Base-by-base conservation (phyloP, 2,888 invertebrate genomes). In the Megalurothrips usitatus region DNA sequence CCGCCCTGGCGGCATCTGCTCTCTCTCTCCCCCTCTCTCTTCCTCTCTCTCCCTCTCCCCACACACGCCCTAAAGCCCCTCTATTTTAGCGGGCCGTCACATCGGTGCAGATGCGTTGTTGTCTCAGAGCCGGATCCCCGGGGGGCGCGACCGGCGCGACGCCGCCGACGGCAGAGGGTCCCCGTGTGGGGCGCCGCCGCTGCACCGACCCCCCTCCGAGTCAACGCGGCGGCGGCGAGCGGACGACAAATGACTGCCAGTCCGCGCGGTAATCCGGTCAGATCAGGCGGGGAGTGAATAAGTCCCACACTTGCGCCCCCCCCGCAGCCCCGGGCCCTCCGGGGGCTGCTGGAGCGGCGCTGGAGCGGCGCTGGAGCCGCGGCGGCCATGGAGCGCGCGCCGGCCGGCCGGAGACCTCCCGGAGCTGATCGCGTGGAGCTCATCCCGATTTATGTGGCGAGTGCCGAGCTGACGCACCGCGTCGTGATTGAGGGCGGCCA, bases 211-310 rank as follows among this genome's bases (percentile, higher is more conserved):
- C 34, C 34, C 3, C 34, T 43, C 34, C 2, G 34, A 43, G 34
- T 43, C 34, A 43, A 43, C 34, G n/a, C n/a, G n/a, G 49, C 49
- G 14, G 19, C 52, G 23, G 23, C 26, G 10, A 75, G 26, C 68
- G 26, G 68, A 26, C 68, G 68, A 75, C 68, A 75, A 75, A 75
- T 75, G 68, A 75, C 23, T 14, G 58, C 17, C 58, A 58, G 58
- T n/a, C 52, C 58, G 58, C 14, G 14, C 19, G 58, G 17, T 19
- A 58, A 17, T 58, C 14, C 17, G 6, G 58, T n/a, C 58, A 58
- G 58, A 58, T 58, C 58, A 58, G 34, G 58, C 58, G 19, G 58
- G 58, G 58, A 58, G 26, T 75, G 68, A 8, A 26, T 43, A 43
- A 43, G 34, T 43, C 34, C 34, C 34, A 43, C 34, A 43, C 34